Base-by-base conservation (phyloP, 2,113 vertebrate genomes). In the Rhagologus leucostigma region DNA sequence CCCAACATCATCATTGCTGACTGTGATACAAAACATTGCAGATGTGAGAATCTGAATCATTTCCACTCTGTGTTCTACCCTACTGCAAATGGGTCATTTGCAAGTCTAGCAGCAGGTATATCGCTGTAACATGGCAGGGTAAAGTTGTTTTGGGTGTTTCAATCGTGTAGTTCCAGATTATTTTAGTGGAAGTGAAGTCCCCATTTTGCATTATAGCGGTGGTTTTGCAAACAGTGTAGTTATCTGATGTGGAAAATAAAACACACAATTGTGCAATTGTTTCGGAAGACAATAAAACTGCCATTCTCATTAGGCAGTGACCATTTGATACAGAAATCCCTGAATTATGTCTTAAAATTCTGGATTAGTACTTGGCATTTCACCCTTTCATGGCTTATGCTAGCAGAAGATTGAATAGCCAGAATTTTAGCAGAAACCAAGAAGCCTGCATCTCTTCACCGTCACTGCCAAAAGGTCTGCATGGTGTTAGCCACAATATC, bases 201-300 rank as follows among this genome's bases (percentile, higher is more conserved):
- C 59, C 75, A 70, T 95, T 95, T 90, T 87, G 75, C 91, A 46
- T 90, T 83, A 79, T 39, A 87, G 87, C 0, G 0, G 60, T 7
- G 4, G 53, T 75, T 96, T 94, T 92, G 69, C 86, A 79, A 94
- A 94, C 77, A 94, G 60, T 87, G 53, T 89, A 62, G 86, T 65
- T 89, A 78, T 95, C 76, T 90, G 83, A 89, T 94, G 83, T 76
- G 84, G 92, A 96, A 95, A 96, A 95, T 92, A 87, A 89, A 96
- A 37, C 60, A 86, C 57, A 89, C 62, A 76, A 87, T 78, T 59
- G 53, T 73, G 79, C 79, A 64, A 84, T 84, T 95, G 84, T 86
- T 92, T 78, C 82, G 67, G 86, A 93, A 81, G 68, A 87, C 73
- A 92, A 84, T 75, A 91, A 95, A 95, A 84, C 65, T 74, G 64